Evolutionary conservation across 2,113 vertebrate species (phyloP), one percentile per base, ranked within the genome.

Genomic region (Tachycineta bicolor): DNA sequence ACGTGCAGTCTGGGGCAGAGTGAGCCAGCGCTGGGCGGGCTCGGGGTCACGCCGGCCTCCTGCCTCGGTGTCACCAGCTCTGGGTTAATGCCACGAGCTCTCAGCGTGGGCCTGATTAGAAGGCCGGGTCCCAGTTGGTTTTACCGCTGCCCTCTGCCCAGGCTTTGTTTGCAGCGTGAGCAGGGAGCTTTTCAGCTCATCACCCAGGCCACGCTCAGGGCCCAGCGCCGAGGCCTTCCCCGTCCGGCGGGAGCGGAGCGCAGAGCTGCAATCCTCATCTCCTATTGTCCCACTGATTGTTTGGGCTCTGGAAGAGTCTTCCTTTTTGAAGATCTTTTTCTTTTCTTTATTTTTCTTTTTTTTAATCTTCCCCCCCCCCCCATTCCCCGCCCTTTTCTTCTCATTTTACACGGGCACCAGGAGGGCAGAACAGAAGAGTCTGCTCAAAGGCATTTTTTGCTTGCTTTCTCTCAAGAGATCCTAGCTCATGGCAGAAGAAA

Each of bases 141-240:
- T 94, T 56, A 85, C 74, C 68, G 89, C 63, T 97, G 91, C 93
- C 85, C 60, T 91, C 91, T 58, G 52, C 41, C 91, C 97, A 95
- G 93, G 39, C 63, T 93, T 92, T 96, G 80, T 92, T 33, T 95
- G 53, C 50, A 95, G 59, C 9, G 41, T 68, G 50, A 91, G 77
- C 95, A 92, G 91, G 74, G 92, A 93, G 55, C 74, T 94, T 95
- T 97, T 64, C 83, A 90, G 93, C 49, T 96, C 75, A n/a, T 77
- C 73, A 70, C 86, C 75, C 41, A 50, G 63, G 31, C 79, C 76
- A 13, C 6, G 34, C 47, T 95, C 75, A 74, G 77, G 81, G 91
- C 73, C 41, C 43, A 50, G 92, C 63, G 17, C 44, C 18, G 12
- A 44, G 56, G 64, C 87, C 60, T 87, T 84, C n/a, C 65, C 83